Evolutionary conservation across 2,888 invertebrate genomes (phyloP), one percentile per base, ranked within the genome.

Genomic region (Tortrix viridana): DNA sequence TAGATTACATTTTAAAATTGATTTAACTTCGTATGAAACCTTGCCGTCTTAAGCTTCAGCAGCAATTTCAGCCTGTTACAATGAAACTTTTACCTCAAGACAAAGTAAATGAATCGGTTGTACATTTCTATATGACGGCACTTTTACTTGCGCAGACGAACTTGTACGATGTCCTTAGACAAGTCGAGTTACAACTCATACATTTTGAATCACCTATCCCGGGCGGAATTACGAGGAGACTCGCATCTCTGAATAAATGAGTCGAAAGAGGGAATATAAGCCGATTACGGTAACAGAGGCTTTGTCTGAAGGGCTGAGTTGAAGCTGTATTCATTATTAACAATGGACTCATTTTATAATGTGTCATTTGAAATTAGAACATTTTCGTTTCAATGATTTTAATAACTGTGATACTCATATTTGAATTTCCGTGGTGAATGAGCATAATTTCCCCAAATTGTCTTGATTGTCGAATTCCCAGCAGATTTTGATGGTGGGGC

Each of bases 201-300:
- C 47, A 58, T 55, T 54, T 59, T 54, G 59, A 50, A 59, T 64
- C 26, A 19, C 38, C 41, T 37, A 22, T 43, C 19, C 56, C 23
- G 23, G 46, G 41, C 53, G 47, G 48, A 48, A 58, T 58, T 48
- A 58, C 41, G 41, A 52, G 52, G 58, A 63, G 47, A 43, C 63
- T 26, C 46, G 52, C 19, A 41, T 63, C 53, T 57, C 53, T 63
- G 47, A 57, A 63, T 63, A 63, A 58, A 63, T 58, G 63, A 63
- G 57, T 57, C 32, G 47, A 41, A 63, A 53, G 47, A 52, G 66
- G 72, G 76, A 69, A 75, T 76, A 73, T 83, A 86, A 86, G 82
- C 83, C 79, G 84, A 85, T 86, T 87, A 85, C 20, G 58, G 77
- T 73, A 80, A 73, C 80, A 81, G 80, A 73, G 69, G 75, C 72